These are phyloP conservation scores for Peromyscus maniculatus DNA, from an alignment of 2,113 vertebrate species.

Conservation along the genomic window DNA sequence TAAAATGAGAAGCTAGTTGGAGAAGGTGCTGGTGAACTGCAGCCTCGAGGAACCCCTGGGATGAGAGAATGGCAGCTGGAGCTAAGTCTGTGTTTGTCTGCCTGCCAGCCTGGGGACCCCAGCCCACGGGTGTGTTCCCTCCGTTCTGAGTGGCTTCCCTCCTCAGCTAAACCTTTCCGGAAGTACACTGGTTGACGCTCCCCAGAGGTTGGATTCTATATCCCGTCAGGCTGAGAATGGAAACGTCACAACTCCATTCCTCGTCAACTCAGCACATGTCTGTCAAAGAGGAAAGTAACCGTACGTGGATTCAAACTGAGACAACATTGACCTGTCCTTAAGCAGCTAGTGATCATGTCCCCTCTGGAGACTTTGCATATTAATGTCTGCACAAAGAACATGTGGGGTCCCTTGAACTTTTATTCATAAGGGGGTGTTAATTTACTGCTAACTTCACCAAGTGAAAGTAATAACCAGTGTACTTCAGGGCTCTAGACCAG, in stretches of 20 bases:
- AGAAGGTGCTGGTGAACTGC: not conserved
- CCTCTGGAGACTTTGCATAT: not conserved
- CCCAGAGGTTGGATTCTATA: not conserved
- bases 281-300: not conserved
- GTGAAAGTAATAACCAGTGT: slow-evolving; percentile 6
- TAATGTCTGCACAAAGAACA: not conserved
- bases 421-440: not conserved
- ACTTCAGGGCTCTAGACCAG: not conserved
- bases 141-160: not conserved
- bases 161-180: not conserved
- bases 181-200: not conserved
- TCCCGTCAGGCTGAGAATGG: not conserved
- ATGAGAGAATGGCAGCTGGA: not conserved
- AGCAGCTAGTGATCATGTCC: not conserved
- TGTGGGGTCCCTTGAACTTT: slow-evolving; percentile 17
- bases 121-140: too few relatives aligned
- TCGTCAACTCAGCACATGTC: not conserved
- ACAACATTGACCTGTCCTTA: not conserved
- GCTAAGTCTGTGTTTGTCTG: not conserved
- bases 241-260: not conserved
- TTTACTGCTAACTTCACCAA: slow-evolving; percentile 31
- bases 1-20: not conserved
- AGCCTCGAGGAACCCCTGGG: not conserved
- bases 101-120: too few relatives aligned
- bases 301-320: not conserved